Evolutionary conservation across 2,113 vertebrate genomes (phyloP).

Genomic region (Zosterops borbonicus): DNA sequence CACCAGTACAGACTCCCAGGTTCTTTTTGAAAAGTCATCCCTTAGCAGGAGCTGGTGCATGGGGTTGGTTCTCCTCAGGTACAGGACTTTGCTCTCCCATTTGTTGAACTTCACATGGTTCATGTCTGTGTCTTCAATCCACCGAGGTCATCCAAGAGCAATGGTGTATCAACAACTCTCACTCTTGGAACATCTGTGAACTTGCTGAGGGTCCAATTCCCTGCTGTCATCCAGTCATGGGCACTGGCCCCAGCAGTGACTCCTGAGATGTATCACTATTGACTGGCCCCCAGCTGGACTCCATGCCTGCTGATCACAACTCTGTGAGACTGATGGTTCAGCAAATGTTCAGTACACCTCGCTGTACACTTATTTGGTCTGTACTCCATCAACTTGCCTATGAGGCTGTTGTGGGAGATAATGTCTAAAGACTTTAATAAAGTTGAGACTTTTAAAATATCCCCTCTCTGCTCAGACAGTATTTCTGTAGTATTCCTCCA

Average conservation of each 20-base stretch:
- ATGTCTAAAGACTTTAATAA: not conserved
- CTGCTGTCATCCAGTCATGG: not conserved
- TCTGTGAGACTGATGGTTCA: not conserved
- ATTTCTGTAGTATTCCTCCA: not conserved
- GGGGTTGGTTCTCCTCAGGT: not conserved
- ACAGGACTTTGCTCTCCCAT: not conserved
- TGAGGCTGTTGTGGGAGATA: not conserved
- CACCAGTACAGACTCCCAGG: not conserved
- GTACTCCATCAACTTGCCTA: not conserved
- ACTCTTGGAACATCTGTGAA: not conserved
- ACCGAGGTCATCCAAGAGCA: not conserved
- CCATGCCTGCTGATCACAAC: not conserved
- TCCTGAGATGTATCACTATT: not conserved
- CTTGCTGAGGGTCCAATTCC: not conserved
- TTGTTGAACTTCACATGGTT: not conserved
- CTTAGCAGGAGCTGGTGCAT: not conserved
- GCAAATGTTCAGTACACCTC: not conserved
- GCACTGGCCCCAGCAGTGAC: not conserved
- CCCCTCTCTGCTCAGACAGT: not conserved
- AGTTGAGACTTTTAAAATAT: not conserved
- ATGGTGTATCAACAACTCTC: not conserved
- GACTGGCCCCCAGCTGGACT: not conserved
- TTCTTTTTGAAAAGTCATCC: not conserved
- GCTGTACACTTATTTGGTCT: not conserved
- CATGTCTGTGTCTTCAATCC: not conserved